phyloP scores from a whole-genome alignment of 2,113 vertebrate species.

The Chaenogobius annularis region DNA sequence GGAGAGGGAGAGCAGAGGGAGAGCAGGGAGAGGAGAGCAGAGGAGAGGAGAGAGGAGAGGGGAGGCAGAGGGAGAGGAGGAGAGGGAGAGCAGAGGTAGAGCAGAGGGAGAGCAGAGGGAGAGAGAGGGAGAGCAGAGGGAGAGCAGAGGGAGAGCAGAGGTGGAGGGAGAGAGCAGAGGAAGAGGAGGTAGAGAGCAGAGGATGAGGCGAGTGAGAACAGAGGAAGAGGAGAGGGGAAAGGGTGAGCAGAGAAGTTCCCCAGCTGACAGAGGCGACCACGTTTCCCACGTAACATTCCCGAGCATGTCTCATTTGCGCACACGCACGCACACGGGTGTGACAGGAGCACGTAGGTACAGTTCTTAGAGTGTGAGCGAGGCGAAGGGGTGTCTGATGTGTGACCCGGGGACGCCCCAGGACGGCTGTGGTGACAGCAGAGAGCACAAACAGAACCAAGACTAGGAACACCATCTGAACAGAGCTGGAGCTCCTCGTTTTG shows the following conservation, averaged over 20 bases:
- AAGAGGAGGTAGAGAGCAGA: neutral
- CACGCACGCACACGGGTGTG: neutral
- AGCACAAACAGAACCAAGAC: slow-evolving; percentile 16
- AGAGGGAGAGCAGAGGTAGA: too few species aligned
- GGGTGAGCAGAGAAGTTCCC: too few species aligned
- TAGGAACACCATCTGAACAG: neutral
- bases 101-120: too few species aligned
- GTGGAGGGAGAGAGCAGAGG: too few species aligned
- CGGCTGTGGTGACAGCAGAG: slow-evolving; percentile 7
- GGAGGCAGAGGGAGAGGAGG: too few species aligned
- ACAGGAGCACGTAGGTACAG: neutral
- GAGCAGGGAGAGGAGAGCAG: too few species aligned
- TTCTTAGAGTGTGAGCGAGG: slow-evolving; percentile 10
- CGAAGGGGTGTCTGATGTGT: slow-evolving; percentile 29
- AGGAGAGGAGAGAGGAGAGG: too few species aligned
- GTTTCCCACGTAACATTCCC: slow-evolving; percentile 67
- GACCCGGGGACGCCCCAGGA: slow-evolving; percentile 28
- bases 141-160: too few species aligned
- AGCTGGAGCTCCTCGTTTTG: too few species aligned
- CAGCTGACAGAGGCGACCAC: slow-evolving; percentile 27
- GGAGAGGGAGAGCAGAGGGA: too few species aligned
- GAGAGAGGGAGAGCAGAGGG: too few species aligned
- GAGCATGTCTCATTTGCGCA: slow-evolving; percentile 60
- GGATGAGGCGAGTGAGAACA: neutral
- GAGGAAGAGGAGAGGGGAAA: too few species aligned